Conservation (phyloP, 2,113 vertebrate genomes). For the Amphilophus citrinellus region DNA sequence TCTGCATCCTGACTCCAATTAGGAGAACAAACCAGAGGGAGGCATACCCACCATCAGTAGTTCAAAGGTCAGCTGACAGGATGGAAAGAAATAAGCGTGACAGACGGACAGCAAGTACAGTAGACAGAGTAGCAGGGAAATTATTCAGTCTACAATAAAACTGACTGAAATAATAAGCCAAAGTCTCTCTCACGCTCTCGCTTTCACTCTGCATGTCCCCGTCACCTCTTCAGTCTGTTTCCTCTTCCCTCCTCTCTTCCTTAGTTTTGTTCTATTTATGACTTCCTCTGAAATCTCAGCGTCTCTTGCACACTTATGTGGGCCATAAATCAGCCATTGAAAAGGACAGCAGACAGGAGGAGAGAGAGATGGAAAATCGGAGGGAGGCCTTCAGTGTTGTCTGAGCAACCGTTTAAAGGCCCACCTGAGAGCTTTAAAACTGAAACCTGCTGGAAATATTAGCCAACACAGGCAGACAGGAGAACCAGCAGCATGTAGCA, state of each 20-base stretch:
- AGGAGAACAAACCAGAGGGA: slow-evolving; percentile 76
- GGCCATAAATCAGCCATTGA: slow-evolving; percentile 88
- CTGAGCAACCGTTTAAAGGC: slow-evolving; percentile 88
- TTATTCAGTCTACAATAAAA: slow-evolving; percentile 34
- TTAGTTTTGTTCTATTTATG: slow-evolving; percentile 81
- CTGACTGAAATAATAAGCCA: slow-evolving; percentile 63
- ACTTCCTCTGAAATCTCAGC: slow-evolving; percentile 83
- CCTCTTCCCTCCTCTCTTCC: slow-evolving; percentile 69
- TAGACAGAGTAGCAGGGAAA: slow-evolving; percentile 50
- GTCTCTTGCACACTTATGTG: slow-evolving; percentile 80
- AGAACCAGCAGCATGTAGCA: slow-evolving; percentile 77
- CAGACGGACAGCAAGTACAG: slow-evolving; percentile 58
- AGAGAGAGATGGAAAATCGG: slow-evolving; percentile 82
- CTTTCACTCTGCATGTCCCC: slow-evolving; percentile 67
- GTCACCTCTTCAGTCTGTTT: slow-evolving; percentile 71
- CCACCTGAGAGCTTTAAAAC: slow-evolving; percentile 89
- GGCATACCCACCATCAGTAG: slow-evolving; percentile 62
- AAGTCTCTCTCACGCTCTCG: slow-evolving; percentile 49
- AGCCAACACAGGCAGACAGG: slow-evolving; percentile 78
- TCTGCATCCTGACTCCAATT: slow-evolving; percentile 80
- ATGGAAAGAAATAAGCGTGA: slow-evolving; percentile 59
- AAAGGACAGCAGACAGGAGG: slow-evolving; percentile 88
- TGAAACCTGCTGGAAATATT: slow-evolving; percentile 86
- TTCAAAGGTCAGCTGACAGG: slow-evolving; percentile 77
- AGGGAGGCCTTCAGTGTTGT: slow-evolving; percentile 81